A percentile compares a stretch with the other conserved stretches of the same genome.
Evolutionary conservation across 2,888 invertebrate species (phyloP).

Genomic region (Metalampra italica): DNA sequence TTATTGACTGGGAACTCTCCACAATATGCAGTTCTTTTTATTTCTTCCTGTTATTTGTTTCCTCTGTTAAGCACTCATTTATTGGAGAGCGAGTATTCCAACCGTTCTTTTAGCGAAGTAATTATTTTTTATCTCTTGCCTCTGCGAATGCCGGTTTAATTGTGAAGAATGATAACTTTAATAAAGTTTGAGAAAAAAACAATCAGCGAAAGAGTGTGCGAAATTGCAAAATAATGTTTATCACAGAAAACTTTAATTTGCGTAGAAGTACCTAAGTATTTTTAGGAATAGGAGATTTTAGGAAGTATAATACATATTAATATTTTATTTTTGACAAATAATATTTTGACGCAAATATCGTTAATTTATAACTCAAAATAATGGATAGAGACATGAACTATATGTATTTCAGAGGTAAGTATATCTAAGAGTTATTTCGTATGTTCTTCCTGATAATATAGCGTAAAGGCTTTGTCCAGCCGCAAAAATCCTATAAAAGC

Average conservation of each 20-base stretch:
- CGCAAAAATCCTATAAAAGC: conserved; percentile 46
- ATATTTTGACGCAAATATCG: too few relatives aligned
- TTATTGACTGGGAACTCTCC: conserved; percentile 41
- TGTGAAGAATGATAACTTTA: conserved; percentile 14
- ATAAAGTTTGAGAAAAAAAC: conserved; percentile 22
- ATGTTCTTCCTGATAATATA: too few relatives aligned
- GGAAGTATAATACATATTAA: too few relatives aligned
- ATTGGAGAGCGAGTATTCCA: conserved; percentile 31
- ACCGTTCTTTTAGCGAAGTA: conserved; percentile 29
- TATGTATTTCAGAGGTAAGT: too few relatives aligned
- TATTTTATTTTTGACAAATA: too few relatives aligned
- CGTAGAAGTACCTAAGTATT: too few relatives aligned
- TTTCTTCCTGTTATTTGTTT: conserved; percentile 49
- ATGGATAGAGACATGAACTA: too few relatives aligned
- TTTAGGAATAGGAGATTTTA: too few relatives aligned
- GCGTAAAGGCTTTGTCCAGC: conserved; percentile 3
- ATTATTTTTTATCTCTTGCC: conserved; percentile 35
- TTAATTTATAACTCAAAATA: too few relatives aligned
- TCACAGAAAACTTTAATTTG: too few relatives aligned
- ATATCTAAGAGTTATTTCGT: too few relatives aligned
- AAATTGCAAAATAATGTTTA: neutral
- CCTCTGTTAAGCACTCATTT: conserved; percentile 42
- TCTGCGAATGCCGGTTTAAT: conserved; percentile 12
- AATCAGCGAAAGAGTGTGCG: neutral
- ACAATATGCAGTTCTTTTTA: conserved; percentile 49